Evolutionary conservation across 2,797 vertebrate species (phyloP).

Genomic region (Falco berigora): DNA sequence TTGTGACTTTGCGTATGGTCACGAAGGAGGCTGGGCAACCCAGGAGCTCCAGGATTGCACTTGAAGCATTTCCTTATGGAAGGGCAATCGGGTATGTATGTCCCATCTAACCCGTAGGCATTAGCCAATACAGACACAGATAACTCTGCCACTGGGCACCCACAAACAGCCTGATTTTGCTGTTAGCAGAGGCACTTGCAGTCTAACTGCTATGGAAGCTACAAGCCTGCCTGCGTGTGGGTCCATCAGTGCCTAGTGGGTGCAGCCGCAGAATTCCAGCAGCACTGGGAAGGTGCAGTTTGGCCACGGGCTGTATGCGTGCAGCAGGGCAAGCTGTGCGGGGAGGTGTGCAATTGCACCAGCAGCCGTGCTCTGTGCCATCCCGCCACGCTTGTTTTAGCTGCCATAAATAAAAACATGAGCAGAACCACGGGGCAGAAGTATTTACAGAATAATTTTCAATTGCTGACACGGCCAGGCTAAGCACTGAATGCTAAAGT

Average conservation of each 20-base stretch:
- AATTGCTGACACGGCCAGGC: slow-evolving; percentile 17
- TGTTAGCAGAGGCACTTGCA: not conserved
- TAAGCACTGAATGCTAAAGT: slow-evolving; percentile 71
- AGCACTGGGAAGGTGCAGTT: not conserved
- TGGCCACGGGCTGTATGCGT: not conserved
- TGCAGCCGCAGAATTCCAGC: not conserved
- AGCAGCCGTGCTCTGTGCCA: not conserved
- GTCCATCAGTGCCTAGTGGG: not conserved
- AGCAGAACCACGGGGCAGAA: slow-evolving; percentile 20
- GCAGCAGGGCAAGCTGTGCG: rapidly evolving
- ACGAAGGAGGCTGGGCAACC: rapidly evolving
- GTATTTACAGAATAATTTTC: slow-evolving; percentile 71
- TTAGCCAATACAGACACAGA: not conserved
- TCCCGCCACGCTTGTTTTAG: slow-evolving; percentile 39
- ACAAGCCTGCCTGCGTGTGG: not conserved
- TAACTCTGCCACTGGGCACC: not conserved
- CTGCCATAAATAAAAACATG: slow-evolving; percentile 70
- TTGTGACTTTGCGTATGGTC: rapidly evolving
- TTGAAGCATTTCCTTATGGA: not conserved
- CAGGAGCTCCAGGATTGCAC: not conserved
- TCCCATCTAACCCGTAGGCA: not conserved
- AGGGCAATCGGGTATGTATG: not conserved
- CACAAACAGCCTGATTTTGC: not conserved
- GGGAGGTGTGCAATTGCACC: not conserved
- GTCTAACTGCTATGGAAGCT: not conserved